A percentile compares a stretch with the other conserved stretches of the same genome.
Evolutionary conservation across 2,797 vertebrate genomes (phyloP).

Genomic region (Naso thynnoides): DNA sequence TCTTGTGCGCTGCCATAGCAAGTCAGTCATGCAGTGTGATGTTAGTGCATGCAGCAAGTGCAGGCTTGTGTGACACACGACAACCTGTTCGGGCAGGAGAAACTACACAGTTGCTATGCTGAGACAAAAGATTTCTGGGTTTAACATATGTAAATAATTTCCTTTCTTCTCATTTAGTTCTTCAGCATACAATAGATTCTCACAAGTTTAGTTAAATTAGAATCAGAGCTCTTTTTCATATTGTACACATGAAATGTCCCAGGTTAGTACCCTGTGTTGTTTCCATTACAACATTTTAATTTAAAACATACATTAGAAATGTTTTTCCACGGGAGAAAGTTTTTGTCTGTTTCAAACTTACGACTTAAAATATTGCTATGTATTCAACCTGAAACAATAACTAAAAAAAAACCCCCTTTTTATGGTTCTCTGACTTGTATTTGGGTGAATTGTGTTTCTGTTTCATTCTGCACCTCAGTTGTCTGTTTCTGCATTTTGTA

Average conservation of each 20-base stretch:
- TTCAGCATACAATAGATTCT: conserved; percentile 11
- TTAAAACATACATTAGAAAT: no score
- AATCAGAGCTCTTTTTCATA: conserved; percentile 23
- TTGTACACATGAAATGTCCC: conserved; percentile 27
- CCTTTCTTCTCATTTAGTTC: not conserved
- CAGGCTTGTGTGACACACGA: conserved; percentile 17
- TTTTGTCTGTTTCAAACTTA: no score
- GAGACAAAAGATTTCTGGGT: conserved; percentile 12
- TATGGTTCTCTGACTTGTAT: no score
- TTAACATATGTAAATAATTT: conserved; percentile 31
- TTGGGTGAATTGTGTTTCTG: no score
- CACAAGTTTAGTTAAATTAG: conserved; percentile 21
- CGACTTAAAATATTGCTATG: no score
- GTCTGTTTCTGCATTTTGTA: no score
- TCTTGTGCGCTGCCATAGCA: conserved; percentile 19
- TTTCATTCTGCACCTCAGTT: no score
- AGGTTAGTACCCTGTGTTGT: not conserved
- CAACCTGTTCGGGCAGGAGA: conserved; percentile 8
- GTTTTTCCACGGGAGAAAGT: no score
- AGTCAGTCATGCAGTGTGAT: conserved; percentile 51
- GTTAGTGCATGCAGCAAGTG: conserved; percentile 20
- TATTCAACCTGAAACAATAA: no score
- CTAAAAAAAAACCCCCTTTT: no score
- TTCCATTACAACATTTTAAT: no score
- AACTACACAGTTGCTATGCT: not conserved